A percentile compares a stretch with the other conserved stretches of the same genome.
Evolutionary conservation across 2,888 invertebrate species (phyloP).

Genomic region (Ornithoptera priamus): DNA sequence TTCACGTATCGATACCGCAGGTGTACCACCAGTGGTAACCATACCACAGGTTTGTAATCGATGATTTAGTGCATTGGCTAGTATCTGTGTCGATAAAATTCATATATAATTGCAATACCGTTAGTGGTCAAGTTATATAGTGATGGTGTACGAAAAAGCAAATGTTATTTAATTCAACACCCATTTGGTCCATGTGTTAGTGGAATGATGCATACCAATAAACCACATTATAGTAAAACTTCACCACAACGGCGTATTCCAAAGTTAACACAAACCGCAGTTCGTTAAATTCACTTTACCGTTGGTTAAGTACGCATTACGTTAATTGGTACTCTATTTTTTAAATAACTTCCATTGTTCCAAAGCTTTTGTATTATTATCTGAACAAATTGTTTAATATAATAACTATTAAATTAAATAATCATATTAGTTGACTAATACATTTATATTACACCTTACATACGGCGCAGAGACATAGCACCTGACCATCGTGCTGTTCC

Average conservation of each 20-base stretch:
- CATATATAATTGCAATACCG: background rate
- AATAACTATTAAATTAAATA: too few species aligned
- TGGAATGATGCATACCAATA: conserved; percentile 1
- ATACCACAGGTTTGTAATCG: too few species aligned
- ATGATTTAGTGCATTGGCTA: background rate
- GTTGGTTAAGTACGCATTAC: background rate
- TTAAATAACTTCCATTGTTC: background rate
- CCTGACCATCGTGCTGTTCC: too few species aligned
- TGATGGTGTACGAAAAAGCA: background rate
- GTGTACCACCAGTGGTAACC: too few species aligned
- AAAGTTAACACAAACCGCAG: background rate
- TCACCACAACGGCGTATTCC: background rate
- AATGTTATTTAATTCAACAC: background rate
- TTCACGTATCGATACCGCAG: too few species aligned
- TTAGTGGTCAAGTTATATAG: background rate
- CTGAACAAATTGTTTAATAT: too few species aligned
- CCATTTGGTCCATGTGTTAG: background rate
- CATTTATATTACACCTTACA: too few species aligned
- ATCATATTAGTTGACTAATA: too few species aligned
- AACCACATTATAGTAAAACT: background rate
- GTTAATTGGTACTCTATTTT: background rate
- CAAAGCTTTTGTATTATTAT: background rate
- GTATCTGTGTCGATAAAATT: too few species aligned
- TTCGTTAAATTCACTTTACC: background rate
- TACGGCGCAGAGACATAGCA: too few species aligned